phyloP scores from a whole-genome alignment of 2,113 vertebrate species.

The Callospermophilus lateralis region DNA sequence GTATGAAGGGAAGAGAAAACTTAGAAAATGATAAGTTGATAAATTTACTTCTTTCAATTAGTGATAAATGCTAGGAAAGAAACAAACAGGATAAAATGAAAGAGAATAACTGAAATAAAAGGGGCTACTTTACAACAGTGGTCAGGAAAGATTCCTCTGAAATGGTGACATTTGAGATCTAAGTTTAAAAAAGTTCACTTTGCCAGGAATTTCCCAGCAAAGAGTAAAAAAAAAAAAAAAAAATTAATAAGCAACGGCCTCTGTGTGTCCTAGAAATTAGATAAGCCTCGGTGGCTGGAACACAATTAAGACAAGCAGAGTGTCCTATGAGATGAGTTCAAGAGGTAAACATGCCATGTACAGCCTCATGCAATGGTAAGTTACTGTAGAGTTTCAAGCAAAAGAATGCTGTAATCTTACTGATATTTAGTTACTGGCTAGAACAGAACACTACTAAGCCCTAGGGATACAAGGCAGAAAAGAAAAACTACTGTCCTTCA shows the following conservation, averaged over 20 bases:
- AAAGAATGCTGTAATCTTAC: neutral
- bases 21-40: too few species aligned
- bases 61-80: neutral
- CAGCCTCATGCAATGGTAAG: neutral
- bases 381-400: neutral
- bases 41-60: neutral
- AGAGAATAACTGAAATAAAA: neutral
- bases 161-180: neutral
- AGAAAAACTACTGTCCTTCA: neutral
- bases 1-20: too few species aligned
- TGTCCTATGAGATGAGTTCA: neutral
- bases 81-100: neutral
- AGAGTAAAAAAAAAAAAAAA: neutral
- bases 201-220: neutral
- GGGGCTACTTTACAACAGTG: neutral
- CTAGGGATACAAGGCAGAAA: neutral
- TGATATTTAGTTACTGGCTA: neutral
- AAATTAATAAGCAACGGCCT: neutral
- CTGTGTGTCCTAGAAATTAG: neutral
- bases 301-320: neutral
- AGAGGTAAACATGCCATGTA: neutral
- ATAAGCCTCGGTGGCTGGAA: neutral
- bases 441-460: neutral
- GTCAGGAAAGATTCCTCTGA: neutral
- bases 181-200: neutral